Percentiles rank a stretch among this genome's conserved stretches.
Conservation (phyloP, 1,140 invertebrate species). For the Holcopasites calliopsidis region DNA sequence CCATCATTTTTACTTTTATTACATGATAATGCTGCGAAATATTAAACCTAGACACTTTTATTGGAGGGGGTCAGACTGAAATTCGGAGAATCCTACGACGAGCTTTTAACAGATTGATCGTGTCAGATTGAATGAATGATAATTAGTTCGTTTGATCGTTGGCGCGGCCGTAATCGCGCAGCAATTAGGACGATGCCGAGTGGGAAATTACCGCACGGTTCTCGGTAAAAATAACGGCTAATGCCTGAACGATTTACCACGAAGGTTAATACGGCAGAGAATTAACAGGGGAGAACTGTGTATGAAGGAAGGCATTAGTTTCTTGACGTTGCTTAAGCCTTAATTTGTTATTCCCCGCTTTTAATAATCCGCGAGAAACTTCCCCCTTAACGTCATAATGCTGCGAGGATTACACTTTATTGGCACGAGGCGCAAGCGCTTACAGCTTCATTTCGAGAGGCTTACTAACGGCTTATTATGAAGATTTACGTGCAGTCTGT, state of each 20-base stretch:
- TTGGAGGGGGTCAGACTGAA: neutral
- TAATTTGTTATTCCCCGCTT: neutral
- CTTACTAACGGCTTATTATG: no score
- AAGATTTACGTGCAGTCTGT: no score
- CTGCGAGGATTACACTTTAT: neutral
- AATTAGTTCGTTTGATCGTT: slow-evolving; percentile 23
- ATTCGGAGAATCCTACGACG: neutral
- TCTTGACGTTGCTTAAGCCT: slow-evolving; percentile 6
- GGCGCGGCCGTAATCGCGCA: slow-evolving; percentile 6
- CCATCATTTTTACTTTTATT: no score
- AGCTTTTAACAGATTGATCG: slow-evolving; percentile 1
- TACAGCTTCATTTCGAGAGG: neutral
- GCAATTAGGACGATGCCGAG: slow-evolving; percentile 25
- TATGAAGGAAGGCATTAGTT: neutral
- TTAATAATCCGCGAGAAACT: neutral
- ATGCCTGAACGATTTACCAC: slow-evolving; percentile 26
- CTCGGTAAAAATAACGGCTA: slow-evolving; percentile 10
- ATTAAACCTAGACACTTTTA: no score
- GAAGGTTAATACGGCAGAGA: slow-evolving; percentile 5
- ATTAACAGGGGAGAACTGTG: slow-evolving; percentile 11
- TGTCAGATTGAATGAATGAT: slow-evolving; percentile 19
- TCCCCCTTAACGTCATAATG: neutral
- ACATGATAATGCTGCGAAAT: no score
- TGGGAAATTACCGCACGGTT: slow-evolving; percentile 15
- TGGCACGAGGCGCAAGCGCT: neutral